Evolutionary conservation across 2,113 vertebrate species (phyloP), one percentile per base, ranked within the genome.

Genomic region (Phyllostomus hastatus): DNA sequence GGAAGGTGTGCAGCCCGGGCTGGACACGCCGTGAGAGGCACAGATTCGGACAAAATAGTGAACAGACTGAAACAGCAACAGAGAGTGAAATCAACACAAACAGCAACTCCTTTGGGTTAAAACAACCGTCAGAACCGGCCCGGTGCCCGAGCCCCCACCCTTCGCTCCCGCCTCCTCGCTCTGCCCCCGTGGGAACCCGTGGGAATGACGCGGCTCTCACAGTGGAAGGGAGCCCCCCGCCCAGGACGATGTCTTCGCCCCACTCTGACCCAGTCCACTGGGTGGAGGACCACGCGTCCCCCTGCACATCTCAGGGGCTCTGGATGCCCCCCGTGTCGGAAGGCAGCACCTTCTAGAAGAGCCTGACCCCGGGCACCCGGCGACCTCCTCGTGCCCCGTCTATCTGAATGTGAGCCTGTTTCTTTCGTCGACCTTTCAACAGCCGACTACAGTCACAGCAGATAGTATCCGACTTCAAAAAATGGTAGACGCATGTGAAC

Each of bases 401-500:
- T 38, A 3, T n/a, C 91, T 22, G 81, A 54, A 76, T 3, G 19
- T 10, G 48, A 54, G 12, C 12, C 33, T 0, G 15, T 46, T 28
- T 43, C 80, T 22, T 8, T 5, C 7, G 43, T 15, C 67, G 7
- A 3, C 1, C 33, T 33, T 15, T 66, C 59, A 54, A 19, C 10
- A 54, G 46, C 28, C 46, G 4, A 4, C 38, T 35, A 4, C 0
- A 26, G 41, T 20, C 17, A 3, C 1, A 38, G 43, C 0, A 15
- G 72, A 35, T 19, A 35, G 43, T 3, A 35, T 50, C 31, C 48
- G 4, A 15, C 54, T 57, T 22, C 22, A 78, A n/a, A 67, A 67
- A 57, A 2, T 9, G 5, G 82, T 22, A 38, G 31, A 31, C 1
- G 17, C 48, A 12, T 5, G 5, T 10, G 31, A 69, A 78, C 38